phyloP scores from a whole-genome alignment of 2,888 invertebrate species.

The Erebia epiphron region DNA sequence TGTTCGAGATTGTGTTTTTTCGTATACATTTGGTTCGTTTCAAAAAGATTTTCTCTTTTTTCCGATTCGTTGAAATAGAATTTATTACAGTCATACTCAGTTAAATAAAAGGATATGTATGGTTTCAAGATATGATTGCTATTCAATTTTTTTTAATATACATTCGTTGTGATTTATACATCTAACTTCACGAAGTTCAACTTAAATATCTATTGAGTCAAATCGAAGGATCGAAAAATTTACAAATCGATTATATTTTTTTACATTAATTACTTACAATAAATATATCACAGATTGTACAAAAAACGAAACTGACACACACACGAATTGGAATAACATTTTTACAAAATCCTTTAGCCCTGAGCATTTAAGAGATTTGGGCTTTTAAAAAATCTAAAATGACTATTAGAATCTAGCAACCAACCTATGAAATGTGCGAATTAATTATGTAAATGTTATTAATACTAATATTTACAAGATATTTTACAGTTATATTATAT shows the following conservation, averaged over 20 bases:
- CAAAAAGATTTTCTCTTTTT: conserved; percentile 51
- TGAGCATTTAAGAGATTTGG: conserved; percentile 42
- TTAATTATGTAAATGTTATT: conserved; percentile 29
- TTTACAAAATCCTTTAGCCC: conserved; percentile 46
- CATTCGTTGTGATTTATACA: conserved; percentile 47
- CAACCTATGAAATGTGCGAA: conserved; percentile 52
- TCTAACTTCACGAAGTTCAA: conserved; percentile 24
- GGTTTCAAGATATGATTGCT: conserved; percentile 73
- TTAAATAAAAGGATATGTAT: conserved; percentile 71
- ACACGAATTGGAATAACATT: conserved; percentile 44
- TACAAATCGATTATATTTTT: conserved; percentile 61
- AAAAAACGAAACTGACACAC: conserved; percentile 63
- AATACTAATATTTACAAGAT: conserved; percentile 61
- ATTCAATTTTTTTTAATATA: conserved; percentile 49
- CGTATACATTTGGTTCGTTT: conserved; percentile 72
- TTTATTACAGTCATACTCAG: conserved; percentile 50
- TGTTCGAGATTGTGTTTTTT: conserved; percentile 55
- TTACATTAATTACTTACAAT: conserved; percentile 76
- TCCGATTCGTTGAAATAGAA: conserved; percentile 63
- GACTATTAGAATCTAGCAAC: conserved; percentile 64
- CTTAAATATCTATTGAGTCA: conserved; percentile 36
- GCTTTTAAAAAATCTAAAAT: conserved; percentile 61
- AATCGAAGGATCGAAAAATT: conserved; percentile 53
- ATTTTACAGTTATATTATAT: conserved; percentile 43
- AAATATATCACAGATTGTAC: conserved; percentile 83